These are phyloP conservation scores for Sisor rabdophorus DNA, from an alignment of 2,113 vertebrate genomes.

Conservation along the genomic window DNA sequence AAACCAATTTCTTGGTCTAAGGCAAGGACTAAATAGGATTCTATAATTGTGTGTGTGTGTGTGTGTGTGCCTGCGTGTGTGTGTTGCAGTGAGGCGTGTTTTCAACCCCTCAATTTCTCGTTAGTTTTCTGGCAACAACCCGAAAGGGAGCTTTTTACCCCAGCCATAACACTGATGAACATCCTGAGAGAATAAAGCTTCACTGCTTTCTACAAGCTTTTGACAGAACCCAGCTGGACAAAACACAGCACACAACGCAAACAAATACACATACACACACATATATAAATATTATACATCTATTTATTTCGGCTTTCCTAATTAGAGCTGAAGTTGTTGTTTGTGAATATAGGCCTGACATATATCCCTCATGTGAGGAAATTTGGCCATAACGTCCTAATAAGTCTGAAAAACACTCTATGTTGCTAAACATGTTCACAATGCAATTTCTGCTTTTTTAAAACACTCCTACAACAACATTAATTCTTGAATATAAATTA, in stretches of 20 bases:
- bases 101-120: constrained; percentile 26
- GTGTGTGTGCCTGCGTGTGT: constrained; percentile 8
- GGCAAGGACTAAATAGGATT: neutral
- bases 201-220: constrained; percentile 31
- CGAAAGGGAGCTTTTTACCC: constrained; percentile 54
- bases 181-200: constrained; percentile 44
- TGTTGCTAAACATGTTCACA: neutral
- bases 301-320: neutral
- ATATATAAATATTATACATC: constrained; percentile 4
- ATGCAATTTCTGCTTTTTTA: neutral
- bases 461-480: constrained; percentile 7
- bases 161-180: constrained; percentile 55
- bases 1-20: neutral
- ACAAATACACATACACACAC: constrained; percentile 1
- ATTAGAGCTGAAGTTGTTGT: neutral
- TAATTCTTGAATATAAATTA: constrained; percentile 1
- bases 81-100: neutral
- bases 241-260: constrained; percentile 22
- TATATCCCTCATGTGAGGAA: neutral
- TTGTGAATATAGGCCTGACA: neutral
- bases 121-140: constrained; percentile 54
- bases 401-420: neutral
- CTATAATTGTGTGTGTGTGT: neutral
- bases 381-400: neutral
- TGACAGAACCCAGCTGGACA: constrained; percentile 34